Base-by-base conservation (phyloP, 2,888 invertebrate species). In the Cetonia aurata region DNA sequence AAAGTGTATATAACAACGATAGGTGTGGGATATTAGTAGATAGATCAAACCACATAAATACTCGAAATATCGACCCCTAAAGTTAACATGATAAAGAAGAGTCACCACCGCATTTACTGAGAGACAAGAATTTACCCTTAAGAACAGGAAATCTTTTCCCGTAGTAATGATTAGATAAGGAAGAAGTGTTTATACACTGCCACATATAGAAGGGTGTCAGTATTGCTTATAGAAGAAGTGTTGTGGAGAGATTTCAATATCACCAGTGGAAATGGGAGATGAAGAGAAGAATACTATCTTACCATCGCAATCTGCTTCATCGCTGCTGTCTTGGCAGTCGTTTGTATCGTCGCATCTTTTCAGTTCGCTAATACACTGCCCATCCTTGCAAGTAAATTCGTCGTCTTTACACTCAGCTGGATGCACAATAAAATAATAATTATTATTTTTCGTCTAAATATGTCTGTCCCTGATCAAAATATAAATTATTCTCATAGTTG, bases 351-450 rank as follows among this genome's bases (percentile, higher is more conserved):
- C 83, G 78, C 88, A 88, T 65, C 81, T 80, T 62, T 77, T 76
- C 62, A 77, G 72, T 69, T 79, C 76, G 60, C 82, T 86, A 79
- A 86, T 84, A 80, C 90, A 90, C 73, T 85, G 85, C 48, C 87
- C 86, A 75, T 86, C 86, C 74, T 83, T 80, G 81, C 91, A 91
- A 33, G 84, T 85, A 80, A 87, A 88, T 78, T 89, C 82, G 72
- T 83, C 78, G 6, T 74, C 73, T 37, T 76, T 75, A 76, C 88
- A 88, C 52, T 74, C 78, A 44, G 80, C 79, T 81, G 71, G 17
- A 68, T 50, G 12, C 19, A 65, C 15, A 52, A 50, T 19, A 50
- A 65, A 57, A 60, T 10, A 60, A 37, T 37, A 56, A 33, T 37
- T n/a, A 13, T 37, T 15, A 37, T 37, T 56, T 13, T 10, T 25